Evolutionary conservation across 2,797 vertebrate genomes (phyloP).

Genomic region (Bradypodion pumilum): DNA sequence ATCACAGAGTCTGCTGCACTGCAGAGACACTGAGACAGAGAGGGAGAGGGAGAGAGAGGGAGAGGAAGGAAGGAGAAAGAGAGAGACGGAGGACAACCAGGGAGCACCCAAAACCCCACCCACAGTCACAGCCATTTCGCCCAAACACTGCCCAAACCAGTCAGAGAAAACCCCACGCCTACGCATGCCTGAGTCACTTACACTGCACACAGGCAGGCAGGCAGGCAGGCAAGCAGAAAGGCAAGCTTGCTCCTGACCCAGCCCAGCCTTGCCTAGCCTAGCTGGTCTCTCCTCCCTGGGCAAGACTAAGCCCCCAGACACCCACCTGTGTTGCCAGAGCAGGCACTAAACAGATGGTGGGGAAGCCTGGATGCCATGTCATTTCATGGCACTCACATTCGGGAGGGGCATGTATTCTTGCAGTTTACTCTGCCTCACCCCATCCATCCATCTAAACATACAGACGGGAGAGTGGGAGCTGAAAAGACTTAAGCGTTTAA

Average conservation of each 20-base stretch:
- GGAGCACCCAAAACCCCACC: conserved; percentile 45
- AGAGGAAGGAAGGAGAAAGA: conserved; percentile 1
- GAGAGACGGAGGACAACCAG: conserved; percentile 8
- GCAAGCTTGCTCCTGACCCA: neutral
- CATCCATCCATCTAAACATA: neutral
- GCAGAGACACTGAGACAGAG: conserved; percentile 45
- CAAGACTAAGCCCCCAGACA: neutral
- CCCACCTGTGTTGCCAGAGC: neutral
- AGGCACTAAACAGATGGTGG: neutral
- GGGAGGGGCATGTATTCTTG: neutral
- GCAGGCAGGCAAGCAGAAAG: neutral
- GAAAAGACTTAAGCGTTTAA: neutral
- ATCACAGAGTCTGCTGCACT: conserved; percentile 52
- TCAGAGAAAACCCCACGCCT: conserved; percentile 31
- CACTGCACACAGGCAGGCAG: neutral
- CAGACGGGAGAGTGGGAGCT: too few relatives aligned
- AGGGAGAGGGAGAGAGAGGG: neutral
- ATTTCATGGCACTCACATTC: neutral
- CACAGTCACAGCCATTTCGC: conserved; percentile 29
- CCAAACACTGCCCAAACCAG: conserved; percentile 36
- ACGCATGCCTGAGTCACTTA: conserved; percentile 32
- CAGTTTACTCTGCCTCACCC: neutral
- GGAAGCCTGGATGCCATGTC: neutral
- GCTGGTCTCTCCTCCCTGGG: neutral
- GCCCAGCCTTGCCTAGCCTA: neutral